Percentiles rank a stretch among this genome's conserved stretches.
Evolutionary conservation across 2,888 invertebrate species (phyloP).

Genomic region (Sesia apiformis): DNA sequence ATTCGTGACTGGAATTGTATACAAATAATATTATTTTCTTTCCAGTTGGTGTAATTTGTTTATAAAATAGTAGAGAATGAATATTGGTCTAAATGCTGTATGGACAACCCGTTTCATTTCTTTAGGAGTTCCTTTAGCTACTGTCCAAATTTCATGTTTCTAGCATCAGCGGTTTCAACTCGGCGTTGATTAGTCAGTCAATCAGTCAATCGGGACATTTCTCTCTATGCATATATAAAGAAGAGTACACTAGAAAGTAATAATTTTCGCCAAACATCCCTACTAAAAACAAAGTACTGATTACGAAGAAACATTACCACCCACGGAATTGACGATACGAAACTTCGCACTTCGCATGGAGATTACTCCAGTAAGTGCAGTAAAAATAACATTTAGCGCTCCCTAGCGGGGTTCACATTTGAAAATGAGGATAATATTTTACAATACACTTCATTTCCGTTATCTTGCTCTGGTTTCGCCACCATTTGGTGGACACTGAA

Average conservation of each 20-base stretch:
- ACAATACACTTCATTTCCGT: neutral
- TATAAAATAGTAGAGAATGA: neutral
- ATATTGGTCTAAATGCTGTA: neutral
- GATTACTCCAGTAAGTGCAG: constrained; percentile 24
- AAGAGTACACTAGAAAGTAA: too few species aligned
- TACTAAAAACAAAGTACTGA: neutral
- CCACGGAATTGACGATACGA: constrained; percentile 2
- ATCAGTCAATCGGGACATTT: too few species aligned
- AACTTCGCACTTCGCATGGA: constrained; percentile 27
- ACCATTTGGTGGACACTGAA: too few species aligned
- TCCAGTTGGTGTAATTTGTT: neutral
- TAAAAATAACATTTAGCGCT: constrained; percentile 34
- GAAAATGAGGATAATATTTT: neutral
- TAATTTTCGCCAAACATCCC: too few species aligned
- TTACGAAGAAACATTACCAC: neutral
- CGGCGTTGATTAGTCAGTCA: too few species aligned
- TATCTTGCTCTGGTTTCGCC: too few species aligned
- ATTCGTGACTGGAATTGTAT: neutral
- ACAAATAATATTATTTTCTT: neutral
- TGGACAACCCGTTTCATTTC: too few species aligned
- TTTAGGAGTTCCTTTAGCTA: too few species aligned
- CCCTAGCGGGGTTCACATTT: constrained; percentile 23
- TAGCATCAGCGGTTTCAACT: too few species aligned
- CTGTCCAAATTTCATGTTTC: too few species aligned
- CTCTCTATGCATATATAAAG: too few species aligned